Evolutionary conservation across 1,140 invertebrate species (phyloP), one percentile per base, ranked within the genome.

Genomic region (Drosophila ohnishii): DNA sequence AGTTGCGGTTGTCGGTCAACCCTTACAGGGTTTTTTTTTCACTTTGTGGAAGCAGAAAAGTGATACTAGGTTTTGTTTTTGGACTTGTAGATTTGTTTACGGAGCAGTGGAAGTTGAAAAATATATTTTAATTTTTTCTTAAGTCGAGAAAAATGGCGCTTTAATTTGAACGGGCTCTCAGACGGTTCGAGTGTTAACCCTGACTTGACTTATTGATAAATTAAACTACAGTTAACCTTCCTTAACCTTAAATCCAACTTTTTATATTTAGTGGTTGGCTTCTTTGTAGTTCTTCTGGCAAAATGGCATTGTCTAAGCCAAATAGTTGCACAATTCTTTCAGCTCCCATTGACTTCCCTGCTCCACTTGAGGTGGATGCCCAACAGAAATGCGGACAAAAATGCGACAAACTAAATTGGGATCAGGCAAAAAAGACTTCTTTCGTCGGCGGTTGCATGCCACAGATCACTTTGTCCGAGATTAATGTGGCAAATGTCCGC

Each of bases 291-390:
- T 47, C 3, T 14, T 25, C 3, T 65, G 34, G 30, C 40, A 3
- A 50, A 22, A 22, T 25, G 51, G 10, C 13, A 22, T 53, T n/a
- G 19, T 14, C 5, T 35, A 35, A 22, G 13, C 16, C 66, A 77
- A 81, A 81, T 64, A 63, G 42, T 80, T 59, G 45, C 66, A 61
- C 61, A 65, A 76, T 80, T 64, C 44, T 65, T 32, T 37, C 13
- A 13, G 48, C 40, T 76, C 37, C n/a, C 28, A 50, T 32, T 50
- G 47, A 32, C 9, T 50, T 50, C n/a, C 47, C 48, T 75, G 61
- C 47, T 75, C 59, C 48, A 74, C 80, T 62, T 78, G 73, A 59
- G 72, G 55, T 76, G 58, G 25, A 70, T 37, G 60, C 50, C 45
- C 25, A 48, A n/a, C 5, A 57, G 55, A 59, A 57, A 56, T 42